These are phyloP conservation scores for Enteromius fasciolatus DNA, from an alignment of 2,797 vertebrate species.

Conservation along the genomic window DNA sequence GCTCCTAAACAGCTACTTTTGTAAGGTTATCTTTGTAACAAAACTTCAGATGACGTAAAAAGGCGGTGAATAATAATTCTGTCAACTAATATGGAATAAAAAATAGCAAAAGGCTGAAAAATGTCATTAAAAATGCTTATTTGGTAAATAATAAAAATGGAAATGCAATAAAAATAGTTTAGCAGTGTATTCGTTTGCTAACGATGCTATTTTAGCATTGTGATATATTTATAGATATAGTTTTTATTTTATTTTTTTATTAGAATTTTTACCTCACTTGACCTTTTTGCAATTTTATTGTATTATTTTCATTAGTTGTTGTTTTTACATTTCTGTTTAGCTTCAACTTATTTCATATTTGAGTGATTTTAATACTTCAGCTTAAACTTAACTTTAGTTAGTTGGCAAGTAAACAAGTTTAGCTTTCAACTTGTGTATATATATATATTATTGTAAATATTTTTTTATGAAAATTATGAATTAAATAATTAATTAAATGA, in stretches of 20 bases:
- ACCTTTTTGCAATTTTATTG: background rate
- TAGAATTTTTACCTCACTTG: background rate
- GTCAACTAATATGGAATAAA: background rate
- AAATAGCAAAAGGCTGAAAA: background rate
- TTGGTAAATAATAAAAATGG: too few species aligned
- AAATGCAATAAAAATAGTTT: too few species aligned
- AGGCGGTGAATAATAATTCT: background rate
- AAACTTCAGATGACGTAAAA: background rate
- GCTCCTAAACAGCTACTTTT: conserved; percentile 18
- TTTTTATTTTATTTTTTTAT: too few species aligned
- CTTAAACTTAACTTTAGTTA: background rate
- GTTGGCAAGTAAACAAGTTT: background rate
- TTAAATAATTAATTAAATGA: too few species aligned
- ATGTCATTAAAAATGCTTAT: background rate
- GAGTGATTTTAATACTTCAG: background rate
- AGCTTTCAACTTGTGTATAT: background rate
- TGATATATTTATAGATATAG: background rate
- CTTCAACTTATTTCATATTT: background rate
- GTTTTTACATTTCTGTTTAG: background rate
- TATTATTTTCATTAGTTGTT: background rate
- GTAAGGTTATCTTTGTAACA: background rate
- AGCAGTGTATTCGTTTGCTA: background rate
- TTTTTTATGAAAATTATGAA: too few species aligned
- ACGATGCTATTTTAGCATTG: background rate
- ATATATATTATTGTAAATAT: too few species aligned